These are phyloP conservation scores for Ectobius pallidus DNA, from an alignment of 2,888 invertebrate species.

Conservation along the genomic window DNA sequence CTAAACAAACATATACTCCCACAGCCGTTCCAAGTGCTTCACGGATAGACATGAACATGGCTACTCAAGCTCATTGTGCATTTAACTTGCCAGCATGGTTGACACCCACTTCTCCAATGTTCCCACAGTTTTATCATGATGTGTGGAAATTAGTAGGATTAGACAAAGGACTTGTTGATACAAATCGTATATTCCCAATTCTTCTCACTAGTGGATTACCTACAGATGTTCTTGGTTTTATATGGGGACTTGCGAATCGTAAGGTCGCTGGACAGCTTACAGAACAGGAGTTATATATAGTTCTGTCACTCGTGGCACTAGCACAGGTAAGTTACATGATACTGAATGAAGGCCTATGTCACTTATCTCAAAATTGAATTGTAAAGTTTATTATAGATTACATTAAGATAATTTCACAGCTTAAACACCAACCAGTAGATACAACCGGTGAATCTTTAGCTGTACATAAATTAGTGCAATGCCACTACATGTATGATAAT, in stretches of 20 bases:
- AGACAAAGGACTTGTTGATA: conserved; percentile 53
- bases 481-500: too few relatives aligned
- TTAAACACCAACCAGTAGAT: too few relatives aligned
- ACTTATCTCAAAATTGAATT: too few relatives aligned
- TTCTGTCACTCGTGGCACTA: conserved; percentile 57
- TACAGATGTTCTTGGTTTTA: conserved; percentile 57
- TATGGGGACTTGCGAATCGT: conserved; percentile 58
- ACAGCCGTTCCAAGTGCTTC: background rate
- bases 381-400: too few relatives aligned
- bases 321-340: conserved; percentile 55
- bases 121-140: conserved; percentile 55
- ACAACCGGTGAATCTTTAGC: too few relatives aligned
- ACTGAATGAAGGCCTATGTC: too few relatives aligned
- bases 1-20: background rate
- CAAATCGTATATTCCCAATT: conserved; percentile 55
- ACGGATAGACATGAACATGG: background rate
- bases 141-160: conserved; percentile 55
- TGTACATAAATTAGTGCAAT: too few relatives aligned
- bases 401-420: too few relatives aligned
- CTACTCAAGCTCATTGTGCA: background rate
- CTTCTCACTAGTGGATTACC: conserved; percentile 57
- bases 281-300: conserved; percentile 57
- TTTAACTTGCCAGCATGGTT: conserved; percentile 53
- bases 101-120: conserved; percentile 53
- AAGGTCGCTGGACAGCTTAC: conserved; percentile 57